Conservation (phyloP, 2,113 vertebrate species). For the Piliocolobus tephrosceles region DNA sequence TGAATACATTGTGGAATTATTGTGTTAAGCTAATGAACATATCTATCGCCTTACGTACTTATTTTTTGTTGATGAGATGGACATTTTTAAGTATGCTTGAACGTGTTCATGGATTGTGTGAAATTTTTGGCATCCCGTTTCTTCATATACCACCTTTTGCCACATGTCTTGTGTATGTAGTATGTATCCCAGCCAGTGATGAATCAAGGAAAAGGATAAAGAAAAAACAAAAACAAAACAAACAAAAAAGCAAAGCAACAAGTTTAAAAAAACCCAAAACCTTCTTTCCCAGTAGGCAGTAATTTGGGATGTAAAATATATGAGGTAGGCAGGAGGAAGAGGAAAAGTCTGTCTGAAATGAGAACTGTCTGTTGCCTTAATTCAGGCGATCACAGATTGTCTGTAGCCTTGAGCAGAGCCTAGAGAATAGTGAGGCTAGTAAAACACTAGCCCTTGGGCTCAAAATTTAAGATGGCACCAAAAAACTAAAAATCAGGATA, state of each 20-base stretch:
- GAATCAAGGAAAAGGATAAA: neutral
- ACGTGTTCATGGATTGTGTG: neutral
- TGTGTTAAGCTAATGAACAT: neutral
- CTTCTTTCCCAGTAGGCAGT: neutral
- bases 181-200: neutral
- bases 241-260: neutral
- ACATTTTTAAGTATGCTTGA: neutral
- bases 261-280: neutral
- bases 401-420: neutral
- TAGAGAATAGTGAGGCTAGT: neutral
- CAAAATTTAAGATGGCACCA: neutral
- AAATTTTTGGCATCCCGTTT: neutral
- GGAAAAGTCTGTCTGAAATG: neutral
- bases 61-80: neutral
- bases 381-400: neutral
- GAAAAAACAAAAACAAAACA: neutral
- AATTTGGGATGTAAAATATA: neutral
- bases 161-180: neutral
- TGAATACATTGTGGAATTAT: neutral
- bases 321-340: neutral
- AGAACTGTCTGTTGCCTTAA: neutral
- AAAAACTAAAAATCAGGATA: neutral
- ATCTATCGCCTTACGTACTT: neutral
- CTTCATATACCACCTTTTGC: neutral
- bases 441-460: neutral